Conservation (phyloP, 2,888 invertebrate species). For the Ariolimax columbianus region DNA sequence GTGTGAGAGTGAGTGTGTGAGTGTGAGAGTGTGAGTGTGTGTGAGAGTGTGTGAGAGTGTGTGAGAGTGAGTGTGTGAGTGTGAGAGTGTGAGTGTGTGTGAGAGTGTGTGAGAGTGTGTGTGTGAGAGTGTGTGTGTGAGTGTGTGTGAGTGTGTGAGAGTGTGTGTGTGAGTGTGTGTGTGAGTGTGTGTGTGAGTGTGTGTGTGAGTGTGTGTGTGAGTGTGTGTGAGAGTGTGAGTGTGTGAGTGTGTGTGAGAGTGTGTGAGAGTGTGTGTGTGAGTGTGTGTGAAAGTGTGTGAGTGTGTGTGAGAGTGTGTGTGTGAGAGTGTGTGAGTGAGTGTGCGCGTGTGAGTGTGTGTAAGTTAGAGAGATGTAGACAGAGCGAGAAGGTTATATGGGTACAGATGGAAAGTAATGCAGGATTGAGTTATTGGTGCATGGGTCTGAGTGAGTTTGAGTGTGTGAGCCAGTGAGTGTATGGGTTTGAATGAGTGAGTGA, state of each 20-base stretch:
- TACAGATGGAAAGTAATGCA: neutral
- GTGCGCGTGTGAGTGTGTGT: neutral
- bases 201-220: neutral
- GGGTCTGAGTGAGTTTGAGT: too few relatives aligned
- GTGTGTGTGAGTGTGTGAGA: conserved; percentile 1
- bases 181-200: neutral
- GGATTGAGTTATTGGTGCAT: too few relatives aligned
- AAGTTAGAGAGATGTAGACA: neutral
- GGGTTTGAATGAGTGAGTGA: neutral
- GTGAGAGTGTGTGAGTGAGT: neutral
- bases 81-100: neutral
- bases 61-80: neutral
- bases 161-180: neutral
- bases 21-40: neutral
- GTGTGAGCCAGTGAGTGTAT: too few relatives aligned
- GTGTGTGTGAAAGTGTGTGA: neutral
- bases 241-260: neutral
- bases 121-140: neutral
- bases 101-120: neutral
- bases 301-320: neutral
- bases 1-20: neutral
- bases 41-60: neutral
- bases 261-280: neutral
- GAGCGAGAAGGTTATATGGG: conserved; percentile 2
- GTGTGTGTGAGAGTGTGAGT: conserved; percentile 3